These are phyloP conservation scores for Nemurella pictetii DNA, from an alignment of 2,888 invertebrate species.

Conservation along the genomic window DNA sequence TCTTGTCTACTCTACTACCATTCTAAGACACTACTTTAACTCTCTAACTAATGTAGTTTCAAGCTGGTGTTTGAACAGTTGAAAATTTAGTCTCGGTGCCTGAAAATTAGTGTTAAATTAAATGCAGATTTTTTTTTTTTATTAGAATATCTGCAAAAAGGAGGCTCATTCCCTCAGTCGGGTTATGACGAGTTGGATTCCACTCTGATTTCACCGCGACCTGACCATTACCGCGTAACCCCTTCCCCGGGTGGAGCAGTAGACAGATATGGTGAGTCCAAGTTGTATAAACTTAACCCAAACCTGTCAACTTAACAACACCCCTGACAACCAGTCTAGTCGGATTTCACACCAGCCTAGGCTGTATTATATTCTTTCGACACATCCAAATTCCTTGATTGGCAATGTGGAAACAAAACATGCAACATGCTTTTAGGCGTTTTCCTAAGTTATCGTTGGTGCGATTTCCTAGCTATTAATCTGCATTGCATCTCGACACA, in stretches of 20 bases:
- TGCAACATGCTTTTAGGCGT: background rate
- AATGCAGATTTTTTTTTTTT: conserved; percentile 16
- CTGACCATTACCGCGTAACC: conserved; percentile 64
- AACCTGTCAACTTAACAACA: background rate
- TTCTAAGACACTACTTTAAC: background rate
- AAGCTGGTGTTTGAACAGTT: background rate
- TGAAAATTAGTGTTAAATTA: conserved; percentile 26
- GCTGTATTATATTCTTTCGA: background rate
- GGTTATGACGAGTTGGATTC: conserved; percentile 68
- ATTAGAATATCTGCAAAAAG: conserved; percentile 60
- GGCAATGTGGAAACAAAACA: background rate
- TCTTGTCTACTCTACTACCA: background rate
- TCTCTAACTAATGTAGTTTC: background rate
- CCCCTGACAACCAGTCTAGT: background rate
- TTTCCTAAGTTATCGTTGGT: background rate
- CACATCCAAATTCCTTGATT: background rate
- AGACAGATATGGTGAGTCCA: conserved; percentile 61
- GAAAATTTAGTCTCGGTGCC: conserved; percentile 15
- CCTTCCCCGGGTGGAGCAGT: conserved; percentile 63
- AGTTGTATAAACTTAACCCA: background rate
- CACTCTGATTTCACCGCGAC: conserved; percentile 48
- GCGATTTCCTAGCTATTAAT: conserved; percentile 18
- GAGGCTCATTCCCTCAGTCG: conserved; percentile 57
- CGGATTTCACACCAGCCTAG: background rate
- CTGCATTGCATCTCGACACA: conserved; percentile 38